These are phyloP conservation scores for Poeciliopsis presidionis DNA, from an alignment of 2,797 vertebrate genomes.

Conservation along the genomic window DNA sequence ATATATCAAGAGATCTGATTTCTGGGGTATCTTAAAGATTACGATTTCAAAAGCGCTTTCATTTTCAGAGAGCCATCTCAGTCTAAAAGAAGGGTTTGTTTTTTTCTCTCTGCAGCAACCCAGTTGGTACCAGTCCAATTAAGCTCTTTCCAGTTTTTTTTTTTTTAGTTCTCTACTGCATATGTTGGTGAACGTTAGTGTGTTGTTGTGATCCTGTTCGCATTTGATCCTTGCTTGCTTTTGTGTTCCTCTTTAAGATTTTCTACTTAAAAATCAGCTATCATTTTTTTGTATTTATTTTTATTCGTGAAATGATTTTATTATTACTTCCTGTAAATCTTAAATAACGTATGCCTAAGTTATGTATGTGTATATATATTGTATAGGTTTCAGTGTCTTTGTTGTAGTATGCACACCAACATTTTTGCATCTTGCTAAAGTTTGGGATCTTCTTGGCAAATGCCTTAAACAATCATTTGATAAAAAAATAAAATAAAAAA, in stretches of 20 bases:
- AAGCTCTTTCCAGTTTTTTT: conserved; percentile 63
- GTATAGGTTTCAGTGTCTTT: conserved; percentile 73
- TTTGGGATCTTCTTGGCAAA: conserved; percentile 72
- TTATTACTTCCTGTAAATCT: conserved; percentile 75
- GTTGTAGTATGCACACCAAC: conserved; percentile 76
- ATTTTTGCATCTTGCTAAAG: conserved; percentile 62
- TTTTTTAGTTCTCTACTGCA: conserved; percentile 51
- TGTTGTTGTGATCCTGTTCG: conserved; percentile 72
- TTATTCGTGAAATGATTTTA: conserved; percentile 71
- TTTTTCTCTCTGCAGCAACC: conserved; percentile 38
- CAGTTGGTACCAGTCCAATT: conserved; percentile 71
- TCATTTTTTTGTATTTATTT: conserved; percentile 81
- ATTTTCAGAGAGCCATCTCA: conserved; percentile 19
- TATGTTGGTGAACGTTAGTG: conserved; percentile 62
- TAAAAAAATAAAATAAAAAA: neutral
- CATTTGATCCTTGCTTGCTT: conserved; percentile 76
- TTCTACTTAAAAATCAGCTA: conserved; percentile 59
- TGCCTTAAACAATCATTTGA: conserved; percentile 74
- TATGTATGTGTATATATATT: conserved; percentile 79
- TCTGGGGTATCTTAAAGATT: conserved; percentile 33
- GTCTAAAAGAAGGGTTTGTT: conserved; percentile 42
- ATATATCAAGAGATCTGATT: conserved; percentile 2
- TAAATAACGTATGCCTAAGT: conserved; percentile 76
- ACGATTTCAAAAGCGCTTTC: conserved; percentile 32
- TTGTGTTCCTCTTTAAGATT: conserved; percentile 69